A percentile compares a stretch with the other conserved stretches of the same genome.
Evolutionary conservation across 2,797 vertebrate species (phyloP).

Genomic region (Tenualosa thibaudeaui): DNA sequence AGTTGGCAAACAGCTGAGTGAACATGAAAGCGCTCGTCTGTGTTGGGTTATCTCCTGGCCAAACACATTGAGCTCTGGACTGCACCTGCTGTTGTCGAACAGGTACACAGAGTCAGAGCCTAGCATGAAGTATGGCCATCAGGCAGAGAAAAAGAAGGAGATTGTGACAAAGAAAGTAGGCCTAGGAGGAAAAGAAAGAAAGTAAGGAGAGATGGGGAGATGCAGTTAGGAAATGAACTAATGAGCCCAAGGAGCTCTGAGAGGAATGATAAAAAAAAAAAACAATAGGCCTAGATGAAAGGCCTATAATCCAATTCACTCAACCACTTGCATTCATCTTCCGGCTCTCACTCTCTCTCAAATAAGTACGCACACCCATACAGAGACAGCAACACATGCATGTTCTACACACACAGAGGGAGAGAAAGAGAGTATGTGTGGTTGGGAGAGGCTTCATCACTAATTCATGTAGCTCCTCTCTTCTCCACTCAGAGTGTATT

Average conservation of each 20-base stretch:
- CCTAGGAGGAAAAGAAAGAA: background rate
- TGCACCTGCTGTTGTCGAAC: background rate
- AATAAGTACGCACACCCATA: background rate
- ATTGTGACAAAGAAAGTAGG: background rate
- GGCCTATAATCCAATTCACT: slow-evolving; percentile 13
- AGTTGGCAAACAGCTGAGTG: background rate
- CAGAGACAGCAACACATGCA: background rate
- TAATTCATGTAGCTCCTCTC: slow-evolving; percentile 45
- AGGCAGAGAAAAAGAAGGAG: background rate
- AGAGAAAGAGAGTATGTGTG: slow-evolving; percentile 10
- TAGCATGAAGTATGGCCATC: background rate
- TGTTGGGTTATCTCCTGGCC: background rate
- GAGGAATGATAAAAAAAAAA: background rate
- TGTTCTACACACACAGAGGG: background rate
- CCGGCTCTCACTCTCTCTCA: slow-evolving; percentile 26
- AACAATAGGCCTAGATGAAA: background rate
- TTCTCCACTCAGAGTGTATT: slow-evolving; percentile 31
- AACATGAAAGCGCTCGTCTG: background rate
- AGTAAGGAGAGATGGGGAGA: background rate
- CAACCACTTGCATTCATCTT: slow-evolving; percentile 15
- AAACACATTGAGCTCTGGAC: background rate
- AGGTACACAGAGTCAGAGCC: background rate
- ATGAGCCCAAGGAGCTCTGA: background rate
- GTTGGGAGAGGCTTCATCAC: slow-evolving; percentile 43
- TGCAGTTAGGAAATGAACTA: background rate